Percentiles rank a stretch among this genome's conserved stretches.
Conservation (phyloP, 2,888 invertebrate genomes). For the Xestia c-nigrum region DNA sequence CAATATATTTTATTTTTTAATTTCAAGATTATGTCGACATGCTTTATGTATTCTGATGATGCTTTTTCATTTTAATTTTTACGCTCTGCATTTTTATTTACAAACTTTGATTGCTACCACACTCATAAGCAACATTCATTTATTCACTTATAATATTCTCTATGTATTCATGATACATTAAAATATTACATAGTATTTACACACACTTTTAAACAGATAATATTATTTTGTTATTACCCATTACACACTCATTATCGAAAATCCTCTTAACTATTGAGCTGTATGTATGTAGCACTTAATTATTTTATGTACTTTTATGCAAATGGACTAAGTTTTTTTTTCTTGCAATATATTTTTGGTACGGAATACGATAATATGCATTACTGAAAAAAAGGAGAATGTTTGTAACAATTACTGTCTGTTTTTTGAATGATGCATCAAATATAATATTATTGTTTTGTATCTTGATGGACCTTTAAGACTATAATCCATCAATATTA, state of each 20-base stretch:
- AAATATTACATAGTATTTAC: constrained; percentile 8
- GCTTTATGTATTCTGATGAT: constrained; percentile 67
- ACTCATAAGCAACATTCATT: constrained; percentile 68
- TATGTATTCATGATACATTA: constrained; percentile 56
- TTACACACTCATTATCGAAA: constrained; percentile 42
- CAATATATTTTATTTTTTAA: constrained; percentile 47
- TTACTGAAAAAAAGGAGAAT: constrained; percentile 57
- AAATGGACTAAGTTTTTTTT: constrained; percentile 33
- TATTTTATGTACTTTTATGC: constrained; percentile 38
- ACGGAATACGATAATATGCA: constrained; percentile 55
- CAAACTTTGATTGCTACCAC: constrained; percentile 74
- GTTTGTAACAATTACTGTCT: constrained; percentile 42
- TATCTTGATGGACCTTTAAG: constrained; percentile 52
- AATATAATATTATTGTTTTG: constrained; percentile 49
- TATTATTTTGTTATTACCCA: constrained; percentile 29
- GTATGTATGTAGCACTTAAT: constrained; percentile 16
- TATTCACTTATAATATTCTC: constrained; percentile 34
- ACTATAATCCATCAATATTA: constrained; percentile 52
- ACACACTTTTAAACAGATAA: constrained; percentile 17
- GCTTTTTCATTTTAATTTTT: constrained; percentile 78
- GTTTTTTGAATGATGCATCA: constrained; percentile 52
- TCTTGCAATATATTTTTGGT: constrained; percentile 55
- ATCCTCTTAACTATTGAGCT: constrained; percentile 41
- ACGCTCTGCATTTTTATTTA: constrained; percentile 89
- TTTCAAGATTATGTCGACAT: constrained; percentile 52